Percentiles rank a stretch among this genome's conserved stretches.
Conservation (phyloP, 2,888 invertebrate species). For the Eubasilissa splendida region DNA sequence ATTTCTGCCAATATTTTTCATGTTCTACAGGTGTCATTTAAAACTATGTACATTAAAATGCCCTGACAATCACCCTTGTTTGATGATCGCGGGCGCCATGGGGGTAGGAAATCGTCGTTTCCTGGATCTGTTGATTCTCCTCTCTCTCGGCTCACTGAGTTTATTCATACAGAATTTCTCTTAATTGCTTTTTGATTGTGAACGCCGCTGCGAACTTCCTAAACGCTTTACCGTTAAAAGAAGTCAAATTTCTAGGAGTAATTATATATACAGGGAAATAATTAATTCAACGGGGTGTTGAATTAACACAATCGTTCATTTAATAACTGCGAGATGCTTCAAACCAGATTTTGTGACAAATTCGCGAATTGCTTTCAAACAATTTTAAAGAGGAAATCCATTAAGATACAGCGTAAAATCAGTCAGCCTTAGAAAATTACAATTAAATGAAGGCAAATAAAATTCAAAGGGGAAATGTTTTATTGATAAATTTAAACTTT, state of each 20-base stretch:
- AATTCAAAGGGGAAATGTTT: too few relatives aligned
- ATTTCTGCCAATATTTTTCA: too few relatives aligned
- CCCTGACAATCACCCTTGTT: constrained; percentile 28
- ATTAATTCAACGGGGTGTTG: constrained; percentile 36
- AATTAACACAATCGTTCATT: constrained; percentile 36
- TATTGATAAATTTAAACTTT: too few relatives aligned
- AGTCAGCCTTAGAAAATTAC: too few relatives aligned
- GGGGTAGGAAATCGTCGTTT: constrained; percentile 34
- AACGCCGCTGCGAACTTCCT: constrained; percentile 41
- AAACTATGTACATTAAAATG: not conserved
- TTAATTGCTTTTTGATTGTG: constrained; percentile 57
- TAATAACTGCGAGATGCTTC: constrained; percentile 18
- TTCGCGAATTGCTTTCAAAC: constrained; percentile 9
- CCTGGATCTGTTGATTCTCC: constrained; percentile 53
- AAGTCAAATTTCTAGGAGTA: constrained; percentile 25
- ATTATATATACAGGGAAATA: constrained; percentile 41
- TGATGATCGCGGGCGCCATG: not conserved
- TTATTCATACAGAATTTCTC: constrained; percentile 52
- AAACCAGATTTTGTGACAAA: constrained; percentile 3
- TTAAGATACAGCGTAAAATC: not conserved
- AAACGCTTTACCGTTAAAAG: constrained; percentile 32
- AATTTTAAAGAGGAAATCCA: not conserved
- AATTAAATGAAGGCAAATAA: too few relatives aligned
- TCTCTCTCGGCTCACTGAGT: constrained; percentile 40
- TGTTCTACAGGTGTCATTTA: too few relatives aligned